phyloP scores from a whole-genome alignment of 2,113 vertebrate species.

The Elachura formosa region DNA sequence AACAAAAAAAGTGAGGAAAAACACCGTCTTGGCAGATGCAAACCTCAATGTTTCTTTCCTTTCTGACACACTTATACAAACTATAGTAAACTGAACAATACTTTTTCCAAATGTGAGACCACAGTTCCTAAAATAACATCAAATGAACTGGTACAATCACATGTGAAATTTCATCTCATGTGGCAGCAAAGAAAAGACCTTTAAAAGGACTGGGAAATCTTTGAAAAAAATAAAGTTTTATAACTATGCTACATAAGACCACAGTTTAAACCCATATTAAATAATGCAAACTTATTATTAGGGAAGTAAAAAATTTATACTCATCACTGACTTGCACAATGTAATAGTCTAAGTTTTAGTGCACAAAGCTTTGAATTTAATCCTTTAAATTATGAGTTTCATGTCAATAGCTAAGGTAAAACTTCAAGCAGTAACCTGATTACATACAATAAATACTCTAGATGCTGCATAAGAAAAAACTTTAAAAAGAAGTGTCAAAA shows the following conservation, averaged over 20 bases:
- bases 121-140: not conserved
- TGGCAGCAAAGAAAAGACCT: not conserved
- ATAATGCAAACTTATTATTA: not conserved
- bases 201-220: not conserved
- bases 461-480: not conserved
- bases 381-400: not conserved
- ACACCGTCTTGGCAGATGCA: not conserved
- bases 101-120: not conserved
- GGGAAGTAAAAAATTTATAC: not conserved
- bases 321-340: not conserved
- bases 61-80: not conserved
- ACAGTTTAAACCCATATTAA: not conserved
- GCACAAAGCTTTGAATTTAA: not conserved
- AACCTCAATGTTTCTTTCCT: not conserved
- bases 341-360: not conserved
- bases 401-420: not conserved
- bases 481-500: not conserved
- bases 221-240: not conserved
- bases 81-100: not conserved
- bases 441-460: not conserved
- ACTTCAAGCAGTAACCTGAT: not conserved
- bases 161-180: not conserved
- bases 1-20: fast-evolving
- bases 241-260: not conserved
- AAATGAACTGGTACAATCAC: not conserved